These are phyloP conservation scores for Dipus sagitta DNA, from an alignment of 2,797 vertebrate genomes.

Conservation along the genomic window DNA sequence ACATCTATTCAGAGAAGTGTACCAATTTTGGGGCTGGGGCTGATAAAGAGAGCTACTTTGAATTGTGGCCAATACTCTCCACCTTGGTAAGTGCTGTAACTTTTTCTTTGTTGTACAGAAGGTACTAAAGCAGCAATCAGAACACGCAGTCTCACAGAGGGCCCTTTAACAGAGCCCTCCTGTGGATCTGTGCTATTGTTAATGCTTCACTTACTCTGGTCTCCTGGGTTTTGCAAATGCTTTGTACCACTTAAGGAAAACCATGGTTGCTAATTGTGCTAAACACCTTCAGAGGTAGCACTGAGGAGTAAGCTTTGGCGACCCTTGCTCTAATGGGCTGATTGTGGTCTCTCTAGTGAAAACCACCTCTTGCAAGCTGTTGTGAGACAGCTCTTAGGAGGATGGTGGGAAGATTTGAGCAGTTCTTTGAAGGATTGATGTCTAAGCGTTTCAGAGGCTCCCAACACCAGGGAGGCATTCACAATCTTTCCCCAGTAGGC, in stretches of 20 bases:
- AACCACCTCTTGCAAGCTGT: slow-evolving; percentile 59
- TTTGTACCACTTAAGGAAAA: slow-evolving; percentile 48
- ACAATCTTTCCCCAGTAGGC: slow-evolving; percentile 21
- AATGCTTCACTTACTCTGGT: slow-evolving; percentile 27
- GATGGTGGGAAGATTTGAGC: slow-evolving; percentile 50
- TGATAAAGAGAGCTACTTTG: background rate
- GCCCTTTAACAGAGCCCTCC: slow-evolving; percentile 27
- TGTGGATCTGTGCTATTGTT: background rate
- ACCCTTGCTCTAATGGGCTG: slow-evolving; percentile 55
- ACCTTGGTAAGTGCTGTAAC: background rate
- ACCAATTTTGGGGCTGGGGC: background rate
- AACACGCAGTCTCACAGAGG: background rate
- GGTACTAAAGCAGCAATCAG: background rate
- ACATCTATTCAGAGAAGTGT: background rate
- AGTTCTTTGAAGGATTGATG: slow-evolving; percentile 53
- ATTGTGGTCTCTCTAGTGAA: slow-evolving; percentile 69
- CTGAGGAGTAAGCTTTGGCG: background rate
- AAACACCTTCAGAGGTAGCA: slow-evolving; percentile 17
- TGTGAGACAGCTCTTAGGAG: slow-evolving; percentile 10
- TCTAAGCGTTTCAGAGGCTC: slow-evolving; percentile 39
- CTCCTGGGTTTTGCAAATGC: slow-evolving; percentile 55
- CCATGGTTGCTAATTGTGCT: slow-evolving; percentile 26
- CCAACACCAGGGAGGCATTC: slow-evolving; percentile 34
- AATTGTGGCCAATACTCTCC: background rate
- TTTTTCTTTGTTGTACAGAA: background rate